Base-by-base conservation (phyloP, 2,113 vertebrate genomes). In the Takifugu bimaculatus region DNA sequence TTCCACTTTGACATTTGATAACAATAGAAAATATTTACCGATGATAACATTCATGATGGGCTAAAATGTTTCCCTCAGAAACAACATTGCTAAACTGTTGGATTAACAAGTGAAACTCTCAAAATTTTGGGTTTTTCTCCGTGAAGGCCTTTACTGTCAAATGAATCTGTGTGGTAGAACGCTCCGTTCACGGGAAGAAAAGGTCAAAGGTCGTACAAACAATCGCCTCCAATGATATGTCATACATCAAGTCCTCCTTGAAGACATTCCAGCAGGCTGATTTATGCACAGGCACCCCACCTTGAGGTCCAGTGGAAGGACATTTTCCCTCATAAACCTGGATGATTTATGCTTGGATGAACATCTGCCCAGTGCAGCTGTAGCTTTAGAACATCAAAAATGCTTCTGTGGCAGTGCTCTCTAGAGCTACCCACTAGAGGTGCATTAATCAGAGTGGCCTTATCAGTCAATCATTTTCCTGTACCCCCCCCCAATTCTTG, bases 401-500 rank as follows among this genome's bases (percentile, higher is more conserved):
- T 39, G 7, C 35, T 39, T 39, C 11, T 11, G 35, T 39, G 35
- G 35, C 7, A 39, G 35, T 39, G 35, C 35, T 39, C 35, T 39
- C 10, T 57, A 51, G 6, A 50, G 7, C 11, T 26, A 7, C 9
- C 35, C 28, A n/a, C 1, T 3, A 35, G n/a, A 11, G 26, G n/a
- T 55, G 9, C 20, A 15, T 48, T 48, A 13, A 48, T 48, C 13
- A 10, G 48, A 14, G 49, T 45, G 6, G 11, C 50, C 15, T 63
- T 50, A 57, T 59, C 25, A 50, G 54, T 68, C 53, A 72, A 63
- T 69, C 54, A 51, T 60, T 60, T 60, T 26, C 55, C 48, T 57
- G 54, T 29, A 65, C 47, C 48, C 10, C 15, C 45, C 35, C 63
- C 50, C n/a, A 64, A 4, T 15, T 47, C 35, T 11, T 48, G 39